A percentile compares a stretch with the other conserved stretches of the same genome.
Conservation (phyloP, 2,797 vertebrate genomes). For the Anguilla marmorata region DNA sequence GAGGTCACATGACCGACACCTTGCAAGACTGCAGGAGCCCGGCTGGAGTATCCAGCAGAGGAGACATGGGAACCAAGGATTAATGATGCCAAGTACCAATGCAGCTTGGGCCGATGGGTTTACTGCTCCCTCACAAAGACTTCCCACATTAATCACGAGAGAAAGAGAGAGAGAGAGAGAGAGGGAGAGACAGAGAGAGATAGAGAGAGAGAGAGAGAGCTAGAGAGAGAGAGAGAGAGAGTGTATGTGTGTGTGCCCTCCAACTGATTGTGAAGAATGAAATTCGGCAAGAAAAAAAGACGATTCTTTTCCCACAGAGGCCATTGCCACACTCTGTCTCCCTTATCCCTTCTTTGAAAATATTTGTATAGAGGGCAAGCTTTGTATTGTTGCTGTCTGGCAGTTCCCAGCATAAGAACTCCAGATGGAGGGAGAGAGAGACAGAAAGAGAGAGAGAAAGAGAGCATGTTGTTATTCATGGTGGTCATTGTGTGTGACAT, state of each 20-base stretch:
- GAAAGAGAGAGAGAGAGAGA: neutral
- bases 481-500: neutral
- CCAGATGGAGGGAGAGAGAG: neutral
- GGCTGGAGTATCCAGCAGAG: neutral
- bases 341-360: neutral
- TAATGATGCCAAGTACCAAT: neutral
- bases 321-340: neutral
- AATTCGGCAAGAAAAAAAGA: neutral
- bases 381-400: neutral
- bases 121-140: neutral
- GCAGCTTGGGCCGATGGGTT: neutral
- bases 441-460: neutral
- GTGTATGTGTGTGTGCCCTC: neutral
- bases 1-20: neutral
- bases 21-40: neutral
- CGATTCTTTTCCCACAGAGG: neutral
- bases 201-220: neutral
- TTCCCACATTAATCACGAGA: neutral
- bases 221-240: neutral
- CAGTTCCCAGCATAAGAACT: slow-evolving; percentile 7
- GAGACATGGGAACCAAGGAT: neutral
- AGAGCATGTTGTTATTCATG: neutral
- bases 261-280: neutral
- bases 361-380: slow-evolving; percentile 5
- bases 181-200: neutral